These are phyloP conservation scores for Thymelicus lineola DNA, from an alignment of 2,888 invertebrate species.

Conservation along the genomic window DNA sequence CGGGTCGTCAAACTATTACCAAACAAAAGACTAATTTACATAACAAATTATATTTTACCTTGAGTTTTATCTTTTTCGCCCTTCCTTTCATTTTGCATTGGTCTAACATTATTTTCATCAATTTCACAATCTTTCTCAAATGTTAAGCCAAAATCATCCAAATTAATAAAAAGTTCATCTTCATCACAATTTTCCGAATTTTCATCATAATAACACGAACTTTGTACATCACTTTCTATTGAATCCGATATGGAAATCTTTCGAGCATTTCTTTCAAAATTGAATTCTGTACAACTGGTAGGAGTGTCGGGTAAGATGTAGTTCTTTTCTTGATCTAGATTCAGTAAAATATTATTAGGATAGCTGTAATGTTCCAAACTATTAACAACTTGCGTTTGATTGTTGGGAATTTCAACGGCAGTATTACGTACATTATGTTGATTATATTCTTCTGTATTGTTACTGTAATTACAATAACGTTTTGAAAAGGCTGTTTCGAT, in stretches of 20 bases:
- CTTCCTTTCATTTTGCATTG: conserved; percentile 53
- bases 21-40: no score
- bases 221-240: conserved; percentile 76
- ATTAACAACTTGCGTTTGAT: conserved; percentile 54
- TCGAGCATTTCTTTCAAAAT: conserved; percentile 67
- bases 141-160: conserved; percentile 75
- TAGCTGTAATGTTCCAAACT: conserved; percentile 79
- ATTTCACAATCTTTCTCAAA: conserved; percentile 66
- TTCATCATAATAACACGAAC: conserved; percentile 73
- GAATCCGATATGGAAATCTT: conserved; percentile 76
- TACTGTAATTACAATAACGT: conserved; percentile 65
- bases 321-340: conserved; percentile 67
- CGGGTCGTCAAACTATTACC: no score
- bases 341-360: conserved; percentile 75
- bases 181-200: conserved; percentile 77
- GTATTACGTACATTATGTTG: conserved; percentile 6
- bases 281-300: conserved; percentile 75
- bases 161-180: conserved; percentile 76
- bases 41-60: conserved; percentile 54
- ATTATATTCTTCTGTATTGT: conserved; percentile 52
- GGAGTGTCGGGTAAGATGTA: conserved; percentile 76
- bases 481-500: conserved; percentile 79
- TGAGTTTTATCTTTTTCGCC: conserved; percentile 65
- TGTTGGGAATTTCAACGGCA: conserved; percentile 44
- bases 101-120: conserved; percentile 48